These are phyloP conservation scores for Vireo altiloquus DNA, from an alignment of 2,113 vertebrate genomes.

Conservation along the genomic window DNA sequence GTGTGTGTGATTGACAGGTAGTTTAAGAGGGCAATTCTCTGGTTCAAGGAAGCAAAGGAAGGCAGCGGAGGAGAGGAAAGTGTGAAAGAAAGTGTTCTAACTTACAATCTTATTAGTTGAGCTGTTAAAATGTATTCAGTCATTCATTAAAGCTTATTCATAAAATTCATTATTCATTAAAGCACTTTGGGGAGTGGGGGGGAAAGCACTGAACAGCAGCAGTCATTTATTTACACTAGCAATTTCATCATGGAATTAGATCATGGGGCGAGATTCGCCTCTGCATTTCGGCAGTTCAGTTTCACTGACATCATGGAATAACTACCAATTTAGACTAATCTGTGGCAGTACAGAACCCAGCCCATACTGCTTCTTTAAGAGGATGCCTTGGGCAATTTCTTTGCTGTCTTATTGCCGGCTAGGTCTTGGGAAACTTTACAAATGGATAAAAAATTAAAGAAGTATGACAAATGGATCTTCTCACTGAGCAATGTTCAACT, in stretches of 20 bases:
- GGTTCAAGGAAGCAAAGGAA: not conserved
- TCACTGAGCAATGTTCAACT: not conserved
- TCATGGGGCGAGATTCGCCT: slow-evolving; percentile 25
- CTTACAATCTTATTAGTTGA: not conserved
- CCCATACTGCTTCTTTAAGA: not conserved
- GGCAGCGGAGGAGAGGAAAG: not conserved
- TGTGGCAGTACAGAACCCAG: slow-evolving; percentile 3
- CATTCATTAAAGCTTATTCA: slow-evolving; percentile 51
- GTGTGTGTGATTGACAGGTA: not conserved
- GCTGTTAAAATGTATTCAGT: slow-evolving; percentile 22
- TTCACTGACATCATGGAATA: slow-evolving; percentile 43
- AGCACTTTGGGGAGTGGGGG: not conserved
- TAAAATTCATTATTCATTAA: slow-evolving; percentile 39
- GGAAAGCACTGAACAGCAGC: not conserved
- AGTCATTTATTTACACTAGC: slow-evolving; percentile 24
- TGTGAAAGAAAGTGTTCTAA: not conserved
- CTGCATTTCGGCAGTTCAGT: not conserved
- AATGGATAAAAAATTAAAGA: slow-evolving; percentile 52
- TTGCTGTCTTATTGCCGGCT: slow-evolving; percentile 1
- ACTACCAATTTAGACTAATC: not conserved
- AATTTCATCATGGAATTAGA: not conserved
- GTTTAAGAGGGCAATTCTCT: not conserved
- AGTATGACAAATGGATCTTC: slow-evolving; percentile 58
- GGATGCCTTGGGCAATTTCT: not conserved
- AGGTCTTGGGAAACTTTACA: slow-evolving; percentile 45